Evolutionary conservation across 2,888 invertebrate genomes (phyloP).

Genomic region (Ceramica pisi): DNA sequence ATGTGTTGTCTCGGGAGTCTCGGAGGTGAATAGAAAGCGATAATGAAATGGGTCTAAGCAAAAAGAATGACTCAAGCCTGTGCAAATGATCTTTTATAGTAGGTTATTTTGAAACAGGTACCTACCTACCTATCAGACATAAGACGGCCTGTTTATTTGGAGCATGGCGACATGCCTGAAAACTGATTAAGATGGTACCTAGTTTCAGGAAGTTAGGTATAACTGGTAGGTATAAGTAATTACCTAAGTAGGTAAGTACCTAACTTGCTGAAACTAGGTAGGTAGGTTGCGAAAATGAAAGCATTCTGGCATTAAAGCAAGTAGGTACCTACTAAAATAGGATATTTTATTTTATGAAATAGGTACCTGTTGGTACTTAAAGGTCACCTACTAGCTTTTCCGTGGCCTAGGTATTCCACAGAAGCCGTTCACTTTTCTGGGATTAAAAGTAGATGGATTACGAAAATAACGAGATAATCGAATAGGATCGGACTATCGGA

Average conservation of each 20-base stretch:
- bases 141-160: not conserved
- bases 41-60: conserved; percentile 20
- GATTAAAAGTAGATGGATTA: too few relatives aligned
- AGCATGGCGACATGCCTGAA: not conserved
- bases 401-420: not conserved
- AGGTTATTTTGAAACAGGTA: not conserved
- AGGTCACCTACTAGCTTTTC: not conserved
- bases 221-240: too few relatives aligned
- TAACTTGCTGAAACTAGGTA: too few relatives aligned
- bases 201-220: not conserved
- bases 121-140: too few relatives aligned
- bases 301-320: not conserved
- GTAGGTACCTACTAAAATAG: not conserved
- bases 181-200: not conserved
- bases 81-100: not conserved
- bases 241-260: not conserved
- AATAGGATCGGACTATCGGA: not conserved
- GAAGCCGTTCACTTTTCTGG: not conserved
- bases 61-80: not conserved
- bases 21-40: not conserved
- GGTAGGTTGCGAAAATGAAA: too few relatives aligned
- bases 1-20: not conserved
- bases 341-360: too few relatives aligned
- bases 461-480: not conserved
- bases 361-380: too few relatives aligned